Conservation (phyloP, 2,797 vertebrate species). For the Bradypodion ventrale region DNA sequence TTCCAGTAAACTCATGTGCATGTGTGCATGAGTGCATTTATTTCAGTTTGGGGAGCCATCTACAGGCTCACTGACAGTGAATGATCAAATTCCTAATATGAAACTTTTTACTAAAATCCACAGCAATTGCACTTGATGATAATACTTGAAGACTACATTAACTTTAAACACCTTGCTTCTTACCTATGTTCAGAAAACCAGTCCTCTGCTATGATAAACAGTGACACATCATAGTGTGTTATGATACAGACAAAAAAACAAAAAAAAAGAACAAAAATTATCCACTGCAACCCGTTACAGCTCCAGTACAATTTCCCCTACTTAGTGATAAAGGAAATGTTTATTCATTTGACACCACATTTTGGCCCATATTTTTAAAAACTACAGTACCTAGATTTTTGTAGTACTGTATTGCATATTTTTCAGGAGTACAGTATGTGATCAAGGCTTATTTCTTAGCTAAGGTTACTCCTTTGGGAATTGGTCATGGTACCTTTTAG, state of each 20-base stretch:
- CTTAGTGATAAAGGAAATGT: neutral
- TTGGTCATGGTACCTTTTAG: neutral
- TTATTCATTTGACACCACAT: neutral
- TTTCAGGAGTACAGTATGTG: neutral
- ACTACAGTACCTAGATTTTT: neutral
- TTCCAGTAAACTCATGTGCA: no score
- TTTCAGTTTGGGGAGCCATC: no score
- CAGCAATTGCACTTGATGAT: neutral
- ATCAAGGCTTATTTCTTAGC: neutral
- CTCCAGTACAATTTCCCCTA: neutral
- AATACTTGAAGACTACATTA: neutral
- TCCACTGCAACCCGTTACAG: neutral
- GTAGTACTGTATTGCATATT: slow-evolving; percentile 15
- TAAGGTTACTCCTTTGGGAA: neutral
- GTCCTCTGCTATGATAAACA: neutral
- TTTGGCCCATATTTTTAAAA: neutral
- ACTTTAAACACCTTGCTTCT: neutral
- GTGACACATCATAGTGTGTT: neutral
- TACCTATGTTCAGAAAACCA: neutral
- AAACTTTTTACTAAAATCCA: no score
- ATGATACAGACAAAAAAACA: neutral
- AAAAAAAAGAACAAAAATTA: neutral
- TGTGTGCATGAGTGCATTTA: no score
- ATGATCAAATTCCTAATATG: no score
- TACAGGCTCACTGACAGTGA: no score